Evolutionary conservation across 2,113 vertebrate genomes (phyloP).

Genomic region (Eulemur macaco): DNA sequence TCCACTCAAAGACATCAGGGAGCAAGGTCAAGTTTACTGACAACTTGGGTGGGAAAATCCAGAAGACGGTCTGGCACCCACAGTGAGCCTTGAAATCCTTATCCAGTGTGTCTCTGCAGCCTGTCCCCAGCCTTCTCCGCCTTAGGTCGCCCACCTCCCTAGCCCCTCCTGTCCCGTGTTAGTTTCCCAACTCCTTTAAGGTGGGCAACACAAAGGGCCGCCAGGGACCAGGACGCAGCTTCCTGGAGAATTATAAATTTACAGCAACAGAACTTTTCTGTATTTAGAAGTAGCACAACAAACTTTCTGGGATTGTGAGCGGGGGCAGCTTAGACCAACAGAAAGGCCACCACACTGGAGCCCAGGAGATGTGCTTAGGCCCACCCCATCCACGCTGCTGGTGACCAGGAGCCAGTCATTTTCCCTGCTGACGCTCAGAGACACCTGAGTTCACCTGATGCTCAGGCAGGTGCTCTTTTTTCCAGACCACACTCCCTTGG

Average conservation of each 20-base stretch:
- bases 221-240: background rate
- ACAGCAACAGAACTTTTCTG: background rate
- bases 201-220: background rate
- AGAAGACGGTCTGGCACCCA: background rate
- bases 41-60: background rate
- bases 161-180: background rate
- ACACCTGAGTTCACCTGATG: background rate
- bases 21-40: background rate
- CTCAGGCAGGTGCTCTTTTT: background rate
- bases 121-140: background rate
- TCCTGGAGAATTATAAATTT: background rate
- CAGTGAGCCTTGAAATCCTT: background rate
- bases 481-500: too few relatives aligned
- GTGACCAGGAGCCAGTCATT: background rate
- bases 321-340: background rate
- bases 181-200: background rate
- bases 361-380: background rate
- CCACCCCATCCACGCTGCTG: rapidly evolving
- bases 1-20: background rate
- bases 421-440: background rate
- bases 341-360: background rate
- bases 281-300: background rate
- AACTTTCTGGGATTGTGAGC: background rate
- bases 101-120: background rate
- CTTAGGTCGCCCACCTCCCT: background rate